Evolutionary conservation across 2,113 vertebrate species (phyloP).

Genomic region (Chiloscyllium plagiosum): DNA sequence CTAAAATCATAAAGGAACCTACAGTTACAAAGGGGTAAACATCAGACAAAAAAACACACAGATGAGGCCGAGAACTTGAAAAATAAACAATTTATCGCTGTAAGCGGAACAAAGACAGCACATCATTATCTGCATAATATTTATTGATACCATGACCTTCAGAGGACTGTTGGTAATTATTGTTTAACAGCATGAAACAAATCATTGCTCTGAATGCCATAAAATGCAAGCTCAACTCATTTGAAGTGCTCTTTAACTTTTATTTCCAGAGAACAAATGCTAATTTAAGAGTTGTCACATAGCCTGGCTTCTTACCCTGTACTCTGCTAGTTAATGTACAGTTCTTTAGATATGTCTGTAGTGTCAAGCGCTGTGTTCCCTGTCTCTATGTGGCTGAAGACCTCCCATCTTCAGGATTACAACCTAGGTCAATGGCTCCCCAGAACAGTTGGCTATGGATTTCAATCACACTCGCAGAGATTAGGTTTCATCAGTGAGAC

Average conservation of each 20-base stretch:
- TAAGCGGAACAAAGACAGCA: background rate
- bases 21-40: background rate
- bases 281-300: background rate
- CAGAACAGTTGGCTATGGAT: background rate
- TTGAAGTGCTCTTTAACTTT: conserved; percentile 29
- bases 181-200: conserved; percentile 20
- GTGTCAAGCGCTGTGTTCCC: background rate
- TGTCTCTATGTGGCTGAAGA: background rate
- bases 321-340: background rate
- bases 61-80: background rate
- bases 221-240: background rate
- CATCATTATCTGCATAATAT: conserved; percentile 12
- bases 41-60: background rate
- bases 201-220: conserved; percentile 20
- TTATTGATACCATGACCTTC: conserved; percentile 27
- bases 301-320: background rate
- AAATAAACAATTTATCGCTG: background rate
- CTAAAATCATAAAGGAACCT: background rate
- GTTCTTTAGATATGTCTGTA: background rate
- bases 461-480: background rate
- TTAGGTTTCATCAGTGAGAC: background rate
- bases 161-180: conserved; percentile 5
- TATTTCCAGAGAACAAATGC: conserved; percentile 12
- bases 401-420: background rate
- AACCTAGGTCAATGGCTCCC: background rate